Evolutionary conservation across 2,797 vertebrate species (phyloP).

Genomic region (Chromobotia macracanthus): DNA sequence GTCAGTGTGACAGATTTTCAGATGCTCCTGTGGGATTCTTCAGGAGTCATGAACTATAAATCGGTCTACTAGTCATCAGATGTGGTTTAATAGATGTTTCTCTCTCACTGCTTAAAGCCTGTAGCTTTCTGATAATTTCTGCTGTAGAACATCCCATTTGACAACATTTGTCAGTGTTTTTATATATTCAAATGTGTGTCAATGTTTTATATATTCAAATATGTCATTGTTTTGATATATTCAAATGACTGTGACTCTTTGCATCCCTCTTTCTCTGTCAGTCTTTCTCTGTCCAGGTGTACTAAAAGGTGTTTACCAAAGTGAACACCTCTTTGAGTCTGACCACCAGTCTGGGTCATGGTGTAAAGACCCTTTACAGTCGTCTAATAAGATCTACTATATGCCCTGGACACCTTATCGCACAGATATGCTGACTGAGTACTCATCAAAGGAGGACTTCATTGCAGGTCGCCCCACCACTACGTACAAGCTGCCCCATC

Average conservation of each 20-base stretch:
- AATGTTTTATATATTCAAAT: too few relatives aligned
- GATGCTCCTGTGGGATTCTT: slow-evolving; percentile 36
- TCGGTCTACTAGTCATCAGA: slow-evolving; percentile 53
- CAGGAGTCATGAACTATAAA: slow-evolving; percentile 47
- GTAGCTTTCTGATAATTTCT: slow-evolving; percentile 6
- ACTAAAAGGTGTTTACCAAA: slow-evolving; percentile 95
- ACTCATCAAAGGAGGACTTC: slow-evolving; percentile 98
- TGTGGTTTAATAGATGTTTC: slow-evolving; percentile 42
- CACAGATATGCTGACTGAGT: slow-evolving; percentile 94
- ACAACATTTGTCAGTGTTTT: background rate
- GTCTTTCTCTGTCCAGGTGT: slow-evolving; percentile 98
- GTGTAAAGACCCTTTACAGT: slow-evolving; percentile 98
- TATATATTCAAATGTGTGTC: background rate
- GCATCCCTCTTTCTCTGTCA: slow-evolving; percentile 62
- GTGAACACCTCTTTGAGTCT: slow-evolving; percentile 96
- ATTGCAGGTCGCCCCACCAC: slow-evolving; percentile 95
- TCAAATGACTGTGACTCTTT: slow-evolving; percentile 4
- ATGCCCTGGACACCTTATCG: slow-evolving; percentile 99
- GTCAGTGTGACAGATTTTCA: slow-evolving; percentile 43
- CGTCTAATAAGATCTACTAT: slow-evolving; percentile 98
- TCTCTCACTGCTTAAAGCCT: slow-evolving; percentile 12
- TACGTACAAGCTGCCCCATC: slow-evolving; percentile 95
- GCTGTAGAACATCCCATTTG: background rate
- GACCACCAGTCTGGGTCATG: slow-evolving; percentile 98
- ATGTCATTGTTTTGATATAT: too few relatives aligned